These are phyloP conservation scores for Oxycera nigricornis DNA, from an alignment of 2,888 invertebrate species.

Conservation along the genomic window DNA sequence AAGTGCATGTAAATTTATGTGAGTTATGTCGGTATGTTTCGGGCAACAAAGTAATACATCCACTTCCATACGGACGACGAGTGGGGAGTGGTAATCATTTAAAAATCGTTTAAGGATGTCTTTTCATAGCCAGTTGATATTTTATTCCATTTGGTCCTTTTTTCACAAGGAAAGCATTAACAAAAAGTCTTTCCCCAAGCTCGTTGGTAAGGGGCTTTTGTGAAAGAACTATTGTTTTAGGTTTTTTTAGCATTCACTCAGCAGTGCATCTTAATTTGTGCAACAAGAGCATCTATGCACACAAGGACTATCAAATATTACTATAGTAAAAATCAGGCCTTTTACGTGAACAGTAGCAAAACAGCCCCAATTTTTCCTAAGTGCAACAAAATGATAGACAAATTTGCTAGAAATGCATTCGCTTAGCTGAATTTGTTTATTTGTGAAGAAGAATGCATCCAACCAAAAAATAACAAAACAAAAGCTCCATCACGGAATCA, in stretches of 20 bases:
- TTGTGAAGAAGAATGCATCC: not conserved
- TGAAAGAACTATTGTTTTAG: no score
- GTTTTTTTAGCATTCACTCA: no score
- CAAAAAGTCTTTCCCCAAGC: no score
- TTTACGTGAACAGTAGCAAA: not conserved
- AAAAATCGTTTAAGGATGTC: not conserved
- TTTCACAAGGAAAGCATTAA: no score
- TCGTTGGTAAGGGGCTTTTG: no score
- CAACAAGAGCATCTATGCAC: no score
- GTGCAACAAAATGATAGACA: not conserved
- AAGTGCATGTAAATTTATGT: conserved; percentile 15
- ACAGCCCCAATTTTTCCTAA: not conserved
- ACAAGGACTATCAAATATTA: not conserved
- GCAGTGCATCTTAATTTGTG: no score
- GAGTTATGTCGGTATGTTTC: not conserved
- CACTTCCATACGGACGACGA: no score
- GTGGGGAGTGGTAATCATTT: no score
- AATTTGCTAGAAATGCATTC: not conserved
- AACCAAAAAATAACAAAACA: not conserved
- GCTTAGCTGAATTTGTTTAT: not conserved
- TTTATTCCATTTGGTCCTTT: no score
- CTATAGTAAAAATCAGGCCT: not conserved
- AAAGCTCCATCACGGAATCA: not conserved
- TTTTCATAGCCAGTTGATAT: not conserved
- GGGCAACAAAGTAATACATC: not conserved